Evolutionary conservation across 2,888 invertebrate genomes (phyloP).

Genomic region (Lithophane ornitopus): DNA sequence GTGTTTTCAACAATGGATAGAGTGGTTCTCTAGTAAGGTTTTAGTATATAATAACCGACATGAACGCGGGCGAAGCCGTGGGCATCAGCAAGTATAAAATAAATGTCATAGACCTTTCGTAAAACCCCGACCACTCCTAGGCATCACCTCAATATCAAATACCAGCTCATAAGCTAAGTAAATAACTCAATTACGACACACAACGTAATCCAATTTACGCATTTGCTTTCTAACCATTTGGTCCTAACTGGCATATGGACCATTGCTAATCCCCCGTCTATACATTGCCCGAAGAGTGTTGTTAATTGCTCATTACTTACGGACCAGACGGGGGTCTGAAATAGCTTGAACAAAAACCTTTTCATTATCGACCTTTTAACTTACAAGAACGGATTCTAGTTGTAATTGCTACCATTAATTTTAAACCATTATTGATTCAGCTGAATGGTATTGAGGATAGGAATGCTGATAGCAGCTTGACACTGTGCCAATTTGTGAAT

Average conservation of each 20-base stretch:
- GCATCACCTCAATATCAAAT: constrained; percentile 29
- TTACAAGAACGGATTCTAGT: constrained; percentile 15
- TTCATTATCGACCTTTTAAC: constrained; percentile 23
- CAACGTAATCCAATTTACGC: constrained; percentile 44
- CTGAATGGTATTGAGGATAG: constrained; percentile 32
- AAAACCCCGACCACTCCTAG: not conserved
- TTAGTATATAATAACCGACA: no score
- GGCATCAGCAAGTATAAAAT: no score
- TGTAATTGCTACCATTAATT: constrained; percentile 52
- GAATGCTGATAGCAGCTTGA: constrained; percentile 43
- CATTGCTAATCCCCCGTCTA: constrained; percentile 33
- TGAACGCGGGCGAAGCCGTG: no score
- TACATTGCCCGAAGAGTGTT: constrained; percentile 31
- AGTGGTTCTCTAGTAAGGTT: no score
- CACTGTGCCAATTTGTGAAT: constrained; percentile 46
- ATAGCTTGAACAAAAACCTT: constrained; percentile 30
- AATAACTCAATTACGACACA: constrained; percentile 51
- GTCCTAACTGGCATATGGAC: constrained; percentile 20
- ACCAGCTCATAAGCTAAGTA: constrained; percentile 45
- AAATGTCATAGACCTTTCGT: constrained; percentile 10
- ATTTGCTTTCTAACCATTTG: constrained; percentile 40
- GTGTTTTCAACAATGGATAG: no score
- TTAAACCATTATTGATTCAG: constrained; percentile 47
- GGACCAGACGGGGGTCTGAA: constrained; percentile 9
- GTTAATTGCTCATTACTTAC: constrained; percentile 43